A percentile compares a stretch with the other conserved stretches of the same genome.
These are phyloP conservation scores for Hexactinellida sp. DNA, from an alignment of 37 sponge, comb jelly and placozoan genomes.

Conservation along the genomic window DNA sequence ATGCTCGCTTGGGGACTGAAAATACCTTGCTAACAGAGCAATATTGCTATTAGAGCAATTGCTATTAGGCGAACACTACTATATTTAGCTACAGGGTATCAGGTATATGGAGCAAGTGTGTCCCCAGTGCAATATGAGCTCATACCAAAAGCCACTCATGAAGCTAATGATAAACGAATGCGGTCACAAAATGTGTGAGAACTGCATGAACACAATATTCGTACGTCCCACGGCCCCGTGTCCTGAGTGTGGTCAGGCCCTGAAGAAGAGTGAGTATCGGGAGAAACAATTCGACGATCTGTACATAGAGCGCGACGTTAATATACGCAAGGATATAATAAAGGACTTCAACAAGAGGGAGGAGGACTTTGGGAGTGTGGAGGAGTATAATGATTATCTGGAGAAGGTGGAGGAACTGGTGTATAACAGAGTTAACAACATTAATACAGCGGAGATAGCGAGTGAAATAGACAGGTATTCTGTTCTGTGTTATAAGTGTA, in stretches of 20 bases:
- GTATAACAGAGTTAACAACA: conserved; percentile 11
- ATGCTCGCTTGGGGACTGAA: no score
- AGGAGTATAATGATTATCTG: conserved; percentile 85
- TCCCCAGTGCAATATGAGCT: conserved; percentile 81
- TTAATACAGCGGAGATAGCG: not conserved
- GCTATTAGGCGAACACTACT: no score
- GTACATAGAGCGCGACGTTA: conserved; percentile 76
- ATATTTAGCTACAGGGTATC: no score
- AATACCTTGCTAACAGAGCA: no score
- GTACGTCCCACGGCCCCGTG: conserved; percentile 81
- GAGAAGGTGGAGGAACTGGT: conserved; percentile 86
- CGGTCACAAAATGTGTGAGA: conserved; percentile 90
- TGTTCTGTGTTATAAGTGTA: not conserved
- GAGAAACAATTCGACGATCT: conserved; percentile 80
- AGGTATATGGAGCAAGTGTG: conserved; percentile 86
- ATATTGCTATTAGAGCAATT: no score
- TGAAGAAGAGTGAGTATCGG: conserved; percentile 61
- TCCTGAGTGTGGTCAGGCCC: conserved; percentile 61
- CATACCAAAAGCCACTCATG: conserved; percentile 75
- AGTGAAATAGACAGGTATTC: not conserved
- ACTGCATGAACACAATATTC: conserved; percentile 79
- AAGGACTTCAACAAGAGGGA: conserved; percentile 84
- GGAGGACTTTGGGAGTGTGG: conserved; percentile 53
- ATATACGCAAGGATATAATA: conserved; percentile 80
- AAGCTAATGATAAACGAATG: conserved; percentile 88